Evolutionary conservation across 2,888 invertebrate species (phyloP).

Genomic region (Pycnomerus fuliginosus): DNA sequence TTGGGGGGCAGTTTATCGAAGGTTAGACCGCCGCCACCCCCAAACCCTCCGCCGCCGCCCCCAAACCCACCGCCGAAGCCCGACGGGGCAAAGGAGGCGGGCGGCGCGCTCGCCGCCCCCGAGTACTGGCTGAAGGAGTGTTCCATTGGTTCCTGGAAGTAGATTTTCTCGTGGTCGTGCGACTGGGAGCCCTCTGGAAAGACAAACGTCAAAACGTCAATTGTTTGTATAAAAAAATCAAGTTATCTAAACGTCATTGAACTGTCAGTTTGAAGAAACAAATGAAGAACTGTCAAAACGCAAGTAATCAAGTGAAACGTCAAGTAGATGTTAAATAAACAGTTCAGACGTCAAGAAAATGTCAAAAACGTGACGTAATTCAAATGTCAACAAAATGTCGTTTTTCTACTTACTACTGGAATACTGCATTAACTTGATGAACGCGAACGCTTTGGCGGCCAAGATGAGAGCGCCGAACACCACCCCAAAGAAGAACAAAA

Average conservation of each 20-base stretch:
- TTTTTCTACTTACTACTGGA: too few relatives aligned
- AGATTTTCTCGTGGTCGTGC: neutral
- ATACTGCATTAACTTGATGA: too few relatives aligned
- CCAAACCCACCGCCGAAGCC: neutral
- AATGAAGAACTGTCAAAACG: too few relatives aligned
- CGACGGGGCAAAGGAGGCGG: neutral
- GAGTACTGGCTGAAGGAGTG: neutral
- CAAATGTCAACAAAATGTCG: too few relatives aligned
- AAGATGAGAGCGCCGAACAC: constrained; percentile 36
- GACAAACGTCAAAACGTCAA: too few relatives aligned
- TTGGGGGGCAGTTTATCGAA: constrained; percentile 13
- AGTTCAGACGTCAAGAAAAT: too few relatives aligned
- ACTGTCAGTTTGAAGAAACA: neutral
- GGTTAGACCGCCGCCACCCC: constrained; percentile 4
- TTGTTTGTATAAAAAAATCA: constrained; percentile 4
- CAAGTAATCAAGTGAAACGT: too few relatives aligned
- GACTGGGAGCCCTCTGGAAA: neutral
- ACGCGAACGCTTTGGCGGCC: constrained; percentile 39
- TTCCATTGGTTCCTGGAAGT: neutral
- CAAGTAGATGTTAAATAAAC: too few relatives aligned
- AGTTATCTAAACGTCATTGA: neutral
- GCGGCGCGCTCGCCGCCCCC: too few relatives aligned
- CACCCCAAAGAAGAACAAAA: constrained; percentile 38
- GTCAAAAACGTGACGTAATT: too few relatives aligned
- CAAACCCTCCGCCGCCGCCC: neutral